Evolutionary conservation across 2,797 vertebrate genomes (phyloP).

Genomic region (Borostomias antarcticus): DNA sequence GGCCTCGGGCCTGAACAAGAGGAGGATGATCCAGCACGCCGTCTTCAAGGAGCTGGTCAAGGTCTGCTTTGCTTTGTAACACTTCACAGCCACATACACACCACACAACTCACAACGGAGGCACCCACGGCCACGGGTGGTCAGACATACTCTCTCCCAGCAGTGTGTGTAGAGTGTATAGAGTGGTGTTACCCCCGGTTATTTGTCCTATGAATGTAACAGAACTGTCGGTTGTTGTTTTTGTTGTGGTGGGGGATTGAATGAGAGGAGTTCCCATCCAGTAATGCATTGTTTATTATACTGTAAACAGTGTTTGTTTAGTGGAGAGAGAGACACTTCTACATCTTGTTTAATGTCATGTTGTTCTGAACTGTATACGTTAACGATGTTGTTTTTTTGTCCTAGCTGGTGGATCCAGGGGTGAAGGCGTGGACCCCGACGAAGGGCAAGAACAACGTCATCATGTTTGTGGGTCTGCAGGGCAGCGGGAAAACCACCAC

Average conservation of each 20-base stretch:
- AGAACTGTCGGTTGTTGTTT: background rate
- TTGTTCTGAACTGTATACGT: no score
- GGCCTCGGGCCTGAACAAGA: conserved; percentile 98
- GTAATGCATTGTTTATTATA: no score
- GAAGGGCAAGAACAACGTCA: conserved; percentile 98
- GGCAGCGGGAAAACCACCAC: conserved; percentile 98
- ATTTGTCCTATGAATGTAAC: no score
- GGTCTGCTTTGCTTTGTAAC: conserved; percentile 72
- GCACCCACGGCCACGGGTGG: no score
- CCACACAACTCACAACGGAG: no score
- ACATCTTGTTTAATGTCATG: background rate
- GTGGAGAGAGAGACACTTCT: no score
- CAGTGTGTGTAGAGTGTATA: background rate
- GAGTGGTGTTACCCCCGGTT: no score
- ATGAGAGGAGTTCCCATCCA: no score
- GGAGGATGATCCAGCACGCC: conserved; percentile 98
- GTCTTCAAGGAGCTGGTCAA: conserved; percentile 99
- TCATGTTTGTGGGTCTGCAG: conserved; percentile 98
- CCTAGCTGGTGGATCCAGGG: conserved; percentile 94
- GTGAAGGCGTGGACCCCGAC: conserved; percentile 99
- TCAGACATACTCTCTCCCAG: no score
- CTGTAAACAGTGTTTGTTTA: background rate
- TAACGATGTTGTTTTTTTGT: conserved; percentile 29
- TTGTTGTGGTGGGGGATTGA: background rate
- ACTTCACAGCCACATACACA: background rate